Conservation (phyloP, 2,888 invertebrate genomes). For the Tinea semifulvella region DNA sequence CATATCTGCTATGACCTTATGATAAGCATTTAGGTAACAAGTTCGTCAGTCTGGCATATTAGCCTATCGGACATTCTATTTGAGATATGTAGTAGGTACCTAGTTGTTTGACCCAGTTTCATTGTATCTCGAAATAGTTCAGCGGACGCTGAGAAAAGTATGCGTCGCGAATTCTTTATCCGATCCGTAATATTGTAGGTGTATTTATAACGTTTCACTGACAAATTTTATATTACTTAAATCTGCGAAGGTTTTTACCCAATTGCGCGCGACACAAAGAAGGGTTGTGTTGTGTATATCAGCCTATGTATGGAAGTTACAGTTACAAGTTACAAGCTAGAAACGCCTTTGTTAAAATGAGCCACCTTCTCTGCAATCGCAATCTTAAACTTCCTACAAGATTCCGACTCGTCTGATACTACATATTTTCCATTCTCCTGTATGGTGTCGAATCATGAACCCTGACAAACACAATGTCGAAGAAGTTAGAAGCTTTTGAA, state of each 20-base stretch:
- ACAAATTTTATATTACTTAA: not conserved
- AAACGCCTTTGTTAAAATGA: too few relatives aligned
- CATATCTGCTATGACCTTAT: not conserved
- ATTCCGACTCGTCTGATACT: too few relatives aligned
- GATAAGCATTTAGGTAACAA: not conserved
- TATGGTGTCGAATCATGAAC: too few relatives aligned
- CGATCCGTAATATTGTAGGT: not conserved
- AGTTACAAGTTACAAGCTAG: too few relatives aligned
- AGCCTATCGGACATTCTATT: slow-evolving; percentile 5
- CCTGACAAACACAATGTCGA: too few relatives aligned
- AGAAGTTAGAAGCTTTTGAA: too few relatives aligned
- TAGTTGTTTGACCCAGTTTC: slow-evolving; percentile 9
- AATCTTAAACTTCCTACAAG: too few relatives aligned
- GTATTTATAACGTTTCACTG: not conserved
- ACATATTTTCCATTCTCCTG: too few relatives aligned
- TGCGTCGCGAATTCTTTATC: not conserved
- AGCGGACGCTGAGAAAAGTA: not conserved
- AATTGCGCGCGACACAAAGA: too few relatives aligned
- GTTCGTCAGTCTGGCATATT: slow-evolving; percentile 3
- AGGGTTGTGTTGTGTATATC: too few relatives aligned
- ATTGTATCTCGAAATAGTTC: not conserved
- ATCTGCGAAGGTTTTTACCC: not conserved
- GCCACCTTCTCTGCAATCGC: too few relatives aligned
- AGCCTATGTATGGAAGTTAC: too few relatives aligned
- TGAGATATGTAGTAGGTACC: not conserved